A percentile compares a stretch with the other conserved stretches of the same genome.
These are phyloP conservation scores for Betta splendens DNA, from an alignment of 2,797 vertebrate genomes.

Conservation along the genomic window DNA sequence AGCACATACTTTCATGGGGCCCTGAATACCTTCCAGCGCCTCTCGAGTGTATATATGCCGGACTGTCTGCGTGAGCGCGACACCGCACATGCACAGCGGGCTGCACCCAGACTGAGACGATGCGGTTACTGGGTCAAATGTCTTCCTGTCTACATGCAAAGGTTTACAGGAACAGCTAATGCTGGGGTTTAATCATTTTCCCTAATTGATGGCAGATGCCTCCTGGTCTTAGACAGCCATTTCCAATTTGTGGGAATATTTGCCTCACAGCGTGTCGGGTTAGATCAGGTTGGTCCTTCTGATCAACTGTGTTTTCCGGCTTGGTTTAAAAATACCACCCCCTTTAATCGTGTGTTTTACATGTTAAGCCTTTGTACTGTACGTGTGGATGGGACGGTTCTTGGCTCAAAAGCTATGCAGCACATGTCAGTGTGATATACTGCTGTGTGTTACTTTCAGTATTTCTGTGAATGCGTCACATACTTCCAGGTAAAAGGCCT, in stretches of 20 bases:
- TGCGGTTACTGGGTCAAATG: constrained; percentile 52
- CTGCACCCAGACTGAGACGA: constrained; percentile 24
- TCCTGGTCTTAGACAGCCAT: constrained; percentile 25
- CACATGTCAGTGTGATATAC: constrained; percentile 1
- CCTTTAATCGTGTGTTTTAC: constrained; percentile 12
- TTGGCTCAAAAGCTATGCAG: no score
- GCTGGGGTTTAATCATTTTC: constrained; percentile 28
- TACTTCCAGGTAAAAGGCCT: constrained; percentile 32
- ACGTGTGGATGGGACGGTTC: not conserved
- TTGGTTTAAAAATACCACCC: constrained; percentile 7
- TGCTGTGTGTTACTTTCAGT: not conserved
- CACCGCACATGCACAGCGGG: constrained; percentile 49
- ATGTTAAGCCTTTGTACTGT: not conserved
- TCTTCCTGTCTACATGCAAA: constrained; percentile 26
- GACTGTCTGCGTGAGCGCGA: constrained; percentile 25
- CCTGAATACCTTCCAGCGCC: constrained; percentile 33
- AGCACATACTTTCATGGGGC: constrained; percentile 42
- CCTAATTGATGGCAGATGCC: constrained; percentile 50
- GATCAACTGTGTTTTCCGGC: constrained; percentile 1
- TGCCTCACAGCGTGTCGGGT: constrained; percentile 20
- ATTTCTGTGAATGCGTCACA: not conserved
- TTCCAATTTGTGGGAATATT: constrained; percentile 24
- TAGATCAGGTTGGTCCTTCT: constrained; percentile 17
- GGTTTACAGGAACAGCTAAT: constrained; percentile 39
- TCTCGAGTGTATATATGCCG: constrained; percentile 24